These are phyloP conservation scores for Mesitornis unicolor DNA, from an alignment of 2,113 vertebrate genomes.

Conservation along the genomic window DNA sequence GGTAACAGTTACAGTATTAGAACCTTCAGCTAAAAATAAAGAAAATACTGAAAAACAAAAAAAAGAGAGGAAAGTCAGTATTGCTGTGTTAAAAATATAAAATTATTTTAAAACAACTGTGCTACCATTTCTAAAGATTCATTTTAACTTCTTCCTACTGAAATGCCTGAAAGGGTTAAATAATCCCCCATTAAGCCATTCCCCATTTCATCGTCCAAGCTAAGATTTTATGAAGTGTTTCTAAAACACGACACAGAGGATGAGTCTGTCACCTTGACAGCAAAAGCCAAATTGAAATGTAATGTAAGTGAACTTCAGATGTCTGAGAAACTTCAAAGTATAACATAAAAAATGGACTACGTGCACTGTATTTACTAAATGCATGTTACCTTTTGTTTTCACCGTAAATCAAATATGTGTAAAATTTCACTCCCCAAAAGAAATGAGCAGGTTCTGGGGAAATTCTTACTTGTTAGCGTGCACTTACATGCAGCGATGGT, in stretches of 20 bases:
- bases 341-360: background rate
- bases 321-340: background rate
- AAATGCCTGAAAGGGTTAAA: conserved; percentile 1
- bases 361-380: background rate
- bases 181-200: background rate
- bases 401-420: background rate
- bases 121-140: background rate
- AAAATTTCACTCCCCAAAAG: background rate
- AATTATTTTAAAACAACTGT: background rate
- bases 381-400: background rate
- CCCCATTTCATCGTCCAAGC: background rate
- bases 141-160: background rate
- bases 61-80: background rate
- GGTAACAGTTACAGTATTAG: conserved; percentile 58
- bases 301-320: background rate
- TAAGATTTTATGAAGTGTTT: conserved; percentile 20
- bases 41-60: conserved; percentile 5
- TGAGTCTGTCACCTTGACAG: conserved; percentile 53
- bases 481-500: background rate
- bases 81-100: conserved; percentile 2
- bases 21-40: conserved; percentile 41
- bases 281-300: background rate
- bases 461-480: background rate
- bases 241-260: background rate
- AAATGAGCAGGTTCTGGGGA: background rate